Evolutionary conservation across 1,140 invertebrate genomes (phyloP), one percentile per base, ranked within the genome.

Genomic region (Agrypnia vestita): DNA sequence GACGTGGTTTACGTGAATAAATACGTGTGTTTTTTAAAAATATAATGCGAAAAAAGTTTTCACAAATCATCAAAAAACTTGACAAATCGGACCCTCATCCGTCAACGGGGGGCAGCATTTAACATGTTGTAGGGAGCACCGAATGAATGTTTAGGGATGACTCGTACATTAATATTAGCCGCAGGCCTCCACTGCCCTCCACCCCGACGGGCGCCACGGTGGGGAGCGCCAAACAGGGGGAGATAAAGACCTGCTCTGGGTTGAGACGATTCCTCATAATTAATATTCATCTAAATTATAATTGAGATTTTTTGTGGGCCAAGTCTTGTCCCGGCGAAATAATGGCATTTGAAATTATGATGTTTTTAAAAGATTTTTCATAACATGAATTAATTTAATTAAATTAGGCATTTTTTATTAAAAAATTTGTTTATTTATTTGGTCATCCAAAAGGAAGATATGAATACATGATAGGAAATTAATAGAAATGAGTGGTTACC

Each of bases 151-250:
- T 77, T 35, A 77, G 79, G 79, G 79, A 77, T 77, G 79, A 76
- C 61, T 80, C 79, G 62, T 80, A 77, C 79, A 80, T 80, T 80
- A 80, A 80, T 80, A 80, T 80, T 80, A 73, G 79, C 75, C 79
- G 62, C 79, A 80, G 79, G 75, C 61, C 64, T 77, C 67, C 71
- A 8, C 25, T 44, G 0, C 21, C 15, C 49, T 19, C 49, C 49
- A 13, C 51, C 21, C 43, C 67, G 10, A 3, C n/a, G 12, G 17
- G 9, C 10, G 56, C 1, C 21, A 19, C 10, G n/a, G n/a, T 11
- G 47, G 71, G 49, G n/a, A 13, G 53, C 25, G 64, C 15, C 55
- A 43, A 55, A 56, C 53, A 53, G 56, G 71, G 71, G 71, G 71
- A 74, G 71, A 74, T 74, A 74, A 74, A 74, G 71, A 74, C 71